A percentile compares a stretch with the other conserved stretches of the same genome.
Evolutionary conservation across 1,140 invertebrate genomes (phyloP).

Genomic region (Archivesica marissinica): DNA sequence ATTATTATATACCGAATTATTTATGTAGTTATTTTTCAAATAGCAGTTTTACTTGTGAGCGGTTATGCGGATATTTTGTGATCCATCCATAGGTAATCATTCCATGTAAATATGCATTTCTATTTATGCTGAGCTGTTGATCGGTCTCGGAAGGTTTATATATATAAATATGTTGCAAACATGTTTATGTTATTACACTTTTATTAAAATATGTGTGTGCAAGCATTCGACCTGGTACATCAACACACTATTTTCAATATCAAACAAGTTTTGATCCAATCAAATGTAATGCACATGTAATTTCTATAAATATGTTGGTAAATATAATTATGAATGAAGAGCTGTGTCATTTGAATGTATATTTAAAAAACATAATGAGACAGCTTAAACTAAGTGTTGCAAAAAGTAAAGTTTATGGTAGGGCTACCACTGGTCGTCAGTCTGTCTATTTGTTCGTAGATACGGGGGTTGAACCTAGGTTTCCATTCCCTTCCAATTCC

Average conservation of each 20-base stretch:
- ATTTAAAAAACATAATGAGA: no score
- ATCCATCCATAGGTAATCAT: slow-evolving; percentile 35
- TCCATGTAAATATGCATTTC: slow-evolving; percentile 61
- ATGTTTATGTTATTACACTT: no score
- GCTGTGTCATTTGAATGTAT: no score
- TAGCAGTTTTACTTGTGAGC: neutral
- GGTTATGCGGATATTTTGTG: slow-evolving; percentile 7
- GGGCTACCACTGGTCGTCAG: no score
- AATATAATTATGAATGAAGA: neutral
- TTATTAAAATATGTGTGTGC: neutral
- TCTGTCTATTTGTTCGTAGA: no score
- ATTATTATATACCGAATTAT: neutral
- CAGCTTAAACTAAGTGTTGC: no score
- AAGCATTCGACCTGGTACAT: neutral
- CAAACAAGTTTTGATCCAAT: neutral
- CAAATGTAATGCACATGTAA: neutral
- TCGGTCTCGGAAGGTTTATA: slow-evolving; percentile 10
- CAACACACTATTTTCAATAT: neutral
- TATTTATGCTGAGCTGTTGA: slow-evolving; percentile 51
- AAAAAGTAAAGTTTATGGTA: no score
- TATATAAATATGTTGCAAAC: neutral
- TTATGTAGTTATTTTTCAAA: neutral
- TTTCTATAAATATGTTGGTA: neutral
- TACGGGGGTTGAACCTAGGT: no score
- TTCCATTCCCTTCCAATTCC: no score